Evolutionary conservation across 1,140 invertebrate species (phyloP).

Genomic region (Hydropsyche tenuis): DNA sequence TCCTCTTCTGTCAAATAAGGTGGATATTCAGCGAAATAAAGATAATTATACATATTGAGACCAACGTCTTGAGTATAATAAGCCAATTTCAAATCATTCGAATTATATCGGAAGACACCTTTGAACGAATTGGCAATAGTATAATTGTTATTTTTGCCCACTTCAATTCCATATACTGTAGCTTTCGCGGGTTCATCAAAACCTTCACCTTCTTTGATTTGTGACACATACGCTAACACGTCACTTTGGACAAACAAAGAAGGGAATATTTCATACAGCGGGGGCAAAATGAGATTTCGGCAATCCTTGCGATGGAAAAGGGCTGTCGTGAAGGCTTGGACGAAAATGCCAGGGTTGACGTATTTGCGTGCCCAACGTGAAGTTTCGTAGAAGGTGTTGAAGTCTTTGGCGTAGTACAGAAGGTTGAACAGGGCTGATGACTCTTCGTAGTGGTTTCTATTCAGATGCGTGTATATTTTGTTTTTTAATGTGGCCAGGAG

Average conservation of each 20-base stretch:
- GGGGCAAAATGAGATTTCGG: conserved; percentile 65
- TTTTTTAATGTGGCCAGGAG: no score
- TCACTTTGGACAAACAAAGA: conserved; percentile 66
- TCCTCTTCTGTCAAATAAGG: conserved; percentile 68
- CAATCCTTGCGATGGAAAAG: conserved; percentile 66
- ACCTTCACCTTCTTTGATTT: conserved; percentile 65
- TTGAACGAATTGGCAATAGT: no score
- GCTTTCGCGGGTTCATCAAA: conserved; percentile 49
- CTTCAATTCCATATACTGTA: conserved; percentile 48
- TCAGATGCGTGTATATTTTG: no score
- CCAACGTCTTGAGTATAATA: conserved; percentile 78
- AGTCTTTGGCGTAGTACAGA: no score
- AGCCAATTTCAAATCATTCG: conserved; percentile 67
- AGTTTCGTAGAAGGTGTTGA: conserved; percentile 63
- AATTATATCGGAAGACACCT: conserved; percentile 51
- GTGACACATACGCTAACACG: conserved; percentile 49
- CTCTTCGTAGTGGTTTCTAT: no score
- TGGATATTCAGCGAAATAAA: conserved; percentile 70
- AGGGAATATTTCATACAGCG: conserved; percentile 69
- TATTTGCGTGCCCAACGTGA: conserved; percentile 65
- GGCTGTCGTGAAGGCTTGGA: conserved; percentile 65
- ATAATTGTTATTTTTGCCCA: no score
- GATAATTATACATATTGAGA: conserved; percentile 74
- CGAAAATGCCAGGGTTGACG: conserved; percentile 68
- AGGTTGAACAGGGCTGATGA: no score